These are phyloP conservation scores for Vulpes vulpes DNA, from an alignment of 2,113 vertebrate species.

Conservation along the genomic window DNA sequence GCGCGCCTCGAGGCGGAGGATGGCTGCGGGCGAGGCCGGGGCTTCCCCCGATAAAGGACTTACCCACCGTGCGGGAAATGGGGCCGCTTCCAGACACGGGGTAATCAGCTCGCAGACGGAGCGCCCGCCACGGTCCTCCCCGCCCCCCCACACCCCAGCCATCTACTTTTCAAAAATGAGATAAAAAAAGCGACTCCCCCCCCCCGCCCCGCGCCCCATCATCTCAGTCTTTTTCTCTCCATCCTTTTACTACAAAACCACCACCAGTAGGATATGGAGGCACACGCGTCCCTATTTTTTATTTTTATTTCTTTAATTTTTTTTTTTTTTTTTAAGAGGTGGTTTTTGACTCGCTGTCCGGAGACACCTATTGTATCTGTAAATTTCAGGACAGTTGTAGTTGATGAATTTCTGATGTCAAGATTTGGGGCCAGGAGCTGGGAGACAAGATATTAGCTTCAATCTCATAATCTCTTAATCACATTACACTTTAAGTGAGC, in stretches of 20 bases:
- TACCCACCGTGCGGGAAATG: slow-evolving; percentile 92
- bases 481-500: slow-evolving; percentile 92
- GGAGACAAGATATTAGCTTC: slow-evolving; percentile 89
- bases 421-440: slow-evolving; percentile 87
- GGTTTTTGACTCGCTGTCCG: slow-evolving; percentile 60
- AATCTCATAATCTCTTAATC: slow-evolving; percentile 92
- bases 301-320: background rate
- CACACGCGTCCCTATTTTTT: background rate
- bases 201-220: slow-evolving; percentile 2
- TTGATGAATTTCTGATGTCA: slow-evolving; percentile 89
- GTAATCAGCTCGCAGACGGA: slow-evolving; percentile 92
- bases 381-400: slow-evolving; percentile 85
- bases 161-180: slow-evolving; percentile 73
- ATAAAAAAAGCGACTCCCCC: slow-evolving; percentile 56
- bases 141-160: background rate
- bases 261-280: background rate
- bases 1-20: slow-evolving; percentile 93
- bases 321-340: background rate
- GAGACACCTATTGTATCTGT: slow-evolving; percentile 73
- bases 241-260: slow-evolving; percentile 55
- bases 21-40: slow-evolving; percentile 96
- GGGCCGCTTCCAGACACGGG: slow-evolving; percentile 91
- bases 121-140: slow-evolving; percentile 80
- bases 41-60: slow-evolving; percentile 99
- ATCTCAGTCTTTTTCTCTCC: slow-evolving; percentile 69